Evolutionary conservation across 2,113 vertebrate species (phyloP).

Genomic region (Astatoreochromis straeleni): DNA sequence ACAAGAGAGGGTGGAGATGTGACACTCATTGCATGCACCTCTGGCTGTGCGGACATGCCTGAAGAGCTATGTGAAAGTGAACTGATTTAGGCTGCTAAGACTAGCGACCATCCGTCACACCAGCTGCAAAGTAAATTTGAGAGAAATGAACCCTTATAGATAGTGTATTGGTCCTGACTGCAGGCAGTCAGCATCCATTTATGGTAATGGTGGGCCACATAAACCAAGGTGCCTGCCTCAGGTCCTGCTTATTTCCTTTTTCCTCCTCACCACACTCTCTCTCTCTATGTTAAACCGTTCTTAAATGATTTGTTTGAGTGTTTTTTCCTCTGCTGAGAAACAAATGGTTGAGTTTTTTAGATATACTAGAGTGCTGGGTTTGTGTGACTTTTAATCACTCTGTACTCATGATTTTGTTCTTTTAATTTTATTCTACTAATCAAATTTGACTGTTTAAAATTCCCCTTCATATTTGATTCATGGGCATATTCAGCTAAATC

Average conservation of each 20-base stretch:
- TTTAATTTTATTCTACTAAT: background rate
- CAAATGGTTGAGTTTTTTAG: background rate
- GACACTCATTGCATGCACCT: conserved; percentile 55
- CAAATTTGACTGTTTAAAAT: background rate
- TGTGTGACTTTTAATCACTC: background rate
- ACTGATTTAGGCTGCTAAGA: conserved; percentile 61
- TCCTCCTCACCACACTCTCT: background rate
- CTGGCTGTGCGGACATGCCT: conserved; percentile 31
- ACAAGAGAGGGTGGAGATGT: conserved; percentile 52
- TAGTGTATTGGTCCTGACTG: conserved; percentile 64
- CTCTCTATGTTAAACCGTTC: conserved; percentile 1
- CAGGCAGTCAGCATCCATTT: conserved; percentile 64
- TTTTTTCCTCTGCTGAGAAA: background rate
- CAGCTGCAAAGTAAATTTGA: conserved; percentile 62
- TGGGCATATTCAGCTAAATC: conserved; percentile 20
- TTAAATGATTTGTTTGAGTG: background rate
- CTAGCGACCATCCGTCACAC: conserved; percentile 52
- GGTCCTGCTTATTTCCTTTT: conserved; percentile 28
- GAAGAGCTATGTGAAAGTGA: conserved; percentile 58
- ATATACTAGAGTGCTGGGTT: background rate
- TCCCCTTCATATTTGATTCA: conserved; percentile 17
- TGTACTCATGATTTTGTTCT: background rate
- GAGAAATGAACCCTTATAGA: conserved; percentile 65
- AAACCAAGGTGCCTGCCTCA: conserved; percentile 34
- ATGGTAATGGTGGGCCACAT: conserved; percentile 46